A percentile compares a stretch with the other conserved stretches of the same genome.
phyloP scores from a whole-genome alignment of 2,888 invertebrate genomes.

The Bembecia ichneumoniformis region DNA sequence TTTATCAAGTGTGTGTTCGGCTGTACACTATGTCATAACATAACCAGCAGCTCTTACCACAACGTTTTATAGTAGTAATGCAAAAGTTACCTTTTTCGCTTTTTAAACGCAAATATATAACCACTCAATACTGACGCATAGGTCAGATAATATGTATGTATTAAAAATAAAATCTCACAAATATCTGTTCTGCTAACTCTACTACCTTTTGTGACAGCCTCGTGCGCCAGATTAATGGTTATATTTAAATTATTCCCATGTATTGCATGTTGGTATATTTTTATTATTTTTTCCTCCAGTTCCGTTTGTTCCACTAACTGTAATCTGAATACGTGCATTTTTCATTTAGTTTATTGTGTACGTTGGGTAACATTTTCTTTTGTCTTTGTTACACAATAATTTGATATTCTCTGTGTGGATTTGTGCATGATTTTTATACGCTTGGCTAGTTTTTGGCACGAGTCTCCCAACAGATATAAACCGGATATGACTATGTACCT shows the following conservation, averaged over 20 bases:
- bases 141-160: too few species aligned
- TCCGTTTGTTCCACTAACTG: conserved; percentile 23
- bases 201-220: conserved; percentile 34
- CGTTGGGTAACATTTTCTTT: background rate
- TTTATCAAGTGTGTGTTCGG: too few species aligned
- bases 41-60: too few species aligned
- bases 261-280: conserved; percentile 35
- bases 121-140: too few species aligned
- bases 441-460: too few species aligned
- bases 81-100: too few species aligned
- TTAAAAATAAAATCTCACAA: too few species aligned
- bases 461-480: too few species aligned
- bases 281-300: conserved; percentile 21
- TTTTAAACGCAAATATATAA: too few species aligned
- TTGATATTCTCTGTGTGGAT: background rate
- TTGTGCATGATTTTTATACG: background rate
- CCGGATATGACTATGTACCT: too few species aligned
- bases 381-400: background rate
- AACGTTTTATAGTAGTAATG: too few species aligned
- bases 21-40: too few species aligned
- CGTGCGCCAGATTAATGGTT: conserved; percentile 64
- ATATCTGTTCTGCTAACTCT: conserved; percentile 11
- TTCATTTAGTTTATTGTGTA: conserved; percentile 23
- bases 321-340: conserved; percentile 42
- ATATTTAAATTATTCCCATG: conserved; percentile 63